Percentiles rank a stretch among this genome's conserved stretches.
Evolutionary conservation across 1,140 invertebrate genomes (phyloP).

Genomic region (Galendromus occidentalis): DNA sequence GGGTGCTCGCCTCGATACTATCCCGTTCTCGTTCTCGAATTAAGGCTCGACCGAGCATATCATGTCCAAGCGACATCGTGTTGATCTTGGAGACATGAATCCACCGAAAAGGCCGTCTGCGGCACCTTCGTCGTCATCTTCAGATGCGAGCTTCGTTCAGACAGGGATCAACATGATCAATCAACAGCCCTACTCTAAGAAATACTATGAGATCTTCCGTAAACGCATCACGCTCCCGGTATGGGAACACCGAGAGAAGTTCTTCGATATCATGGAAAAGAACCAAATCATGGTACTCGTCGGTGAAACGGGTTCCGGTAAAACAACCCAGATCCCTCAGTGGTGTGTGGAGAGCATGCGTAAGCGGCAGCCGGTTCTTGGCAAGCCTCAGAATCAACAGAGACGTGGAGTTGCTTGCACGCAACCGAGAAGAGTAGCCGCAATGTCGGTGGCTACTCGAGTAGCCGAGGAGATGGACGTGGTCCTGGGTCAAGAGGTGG

Average conservation of each 20-base stretch:
- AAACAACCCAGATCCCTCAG: constrained; percentile 70
- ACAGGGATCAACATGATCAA: constrained; percentile 19
- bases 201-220: constrained; percentile 37
- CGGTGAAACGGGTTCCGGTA: constrained; percentile 89
- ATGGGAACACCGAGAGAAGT: constrained; percentile 90
- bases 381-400: background rate
- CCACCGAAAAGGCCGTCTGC: background rate
- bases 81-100: background rate
- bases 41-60: too few relatives aligned
- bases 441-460: constrained; percentile 93
- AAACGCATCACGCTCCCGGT: constrained; percentile 83
- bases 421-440: constrained; percentile 87
- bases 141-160: constrained; percentile 2
- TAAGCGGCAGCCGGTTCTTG: constrained; percentile 30
- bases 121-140: background rate
- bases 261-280: constrained; percentile 69
- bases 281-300: constrained; percentile 83
- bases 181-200: constrained; percentile 19
- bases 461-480: constrained; percentile 99
- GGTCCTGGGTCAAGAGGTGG: constrained; percentile 84
- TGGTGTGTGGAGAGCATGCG: constrained; percentile 80
- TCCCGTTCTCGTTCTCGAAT: too few relatives aligned
- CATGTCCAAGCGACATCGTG: constrained; percentile 6
- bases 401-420: constrained; percentile 84
- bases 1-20: too few relatives aligned